Conservation (phyloP, 2,113 vertebrate species). For the Pleuronectes platessa region DNA sequence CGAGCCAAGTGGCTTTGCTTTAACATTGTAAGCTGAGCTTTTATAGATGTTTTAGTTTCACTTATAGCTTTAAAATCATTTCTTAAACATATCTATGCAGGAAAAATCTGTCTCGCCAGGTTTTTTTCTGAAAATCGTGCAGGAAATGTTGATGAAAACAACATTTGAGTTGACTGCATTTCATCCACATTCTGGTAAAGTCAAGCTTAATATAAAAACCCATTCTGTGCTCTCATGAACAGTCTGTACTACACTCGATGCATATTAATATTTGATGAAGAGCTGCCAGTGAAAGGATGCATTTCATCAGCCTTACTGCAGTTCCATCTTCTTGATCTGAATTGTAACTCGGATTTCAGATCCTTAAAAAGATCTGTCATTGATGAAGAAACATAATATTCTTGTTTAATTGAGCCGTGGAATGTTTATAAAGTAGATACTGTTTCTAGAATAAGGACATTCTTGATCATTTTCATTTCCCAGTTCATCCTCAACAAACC, state of each 20-base stretch:
- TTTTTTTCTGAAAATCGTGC: too few species aligned
- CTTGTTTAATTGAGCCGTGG: background rate
- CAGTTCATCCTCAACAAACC: background rate
- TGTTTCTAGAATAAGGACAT: background rate
- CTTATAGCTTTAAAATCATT: too few species aligned
- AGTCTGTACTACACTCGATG: background rate
- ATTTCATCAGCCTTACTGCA: slow-evolving; percentile 24
- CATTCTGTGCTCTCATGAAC: background rate
- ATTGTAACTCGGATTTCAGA: background rate
- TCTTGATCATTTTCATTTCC: background rate
- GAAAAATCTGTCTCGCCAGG: too few species aligned
- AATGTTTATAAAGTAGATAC: background rate
- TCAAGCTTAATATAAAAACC: slow-evolving; percentile 3
- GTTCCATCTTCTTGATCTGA: slow-evolving; percentile 6
- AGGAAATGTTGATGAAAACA: too few species aligned
- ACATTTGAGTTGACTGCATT: too few species aligned
- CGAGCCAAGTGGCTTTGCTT: too few species aligned
- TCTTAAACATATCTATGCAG: too few species aligned
- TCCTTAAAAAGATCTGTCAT: background rate
- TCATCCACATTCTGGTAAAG: background rate
- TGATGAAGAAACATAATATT: background rate
- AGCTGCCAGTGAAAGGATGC: slow-evolving; percentile 5
- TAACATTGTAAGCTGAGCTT: too few species aligned
- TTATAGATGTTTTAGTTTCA: too few species aligned
- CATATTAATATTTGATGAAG: slow-evolving; percentile 37